Conservation (phyloP, 2,113 vertebrate species). For the Toxotes chatareus region DNA sequence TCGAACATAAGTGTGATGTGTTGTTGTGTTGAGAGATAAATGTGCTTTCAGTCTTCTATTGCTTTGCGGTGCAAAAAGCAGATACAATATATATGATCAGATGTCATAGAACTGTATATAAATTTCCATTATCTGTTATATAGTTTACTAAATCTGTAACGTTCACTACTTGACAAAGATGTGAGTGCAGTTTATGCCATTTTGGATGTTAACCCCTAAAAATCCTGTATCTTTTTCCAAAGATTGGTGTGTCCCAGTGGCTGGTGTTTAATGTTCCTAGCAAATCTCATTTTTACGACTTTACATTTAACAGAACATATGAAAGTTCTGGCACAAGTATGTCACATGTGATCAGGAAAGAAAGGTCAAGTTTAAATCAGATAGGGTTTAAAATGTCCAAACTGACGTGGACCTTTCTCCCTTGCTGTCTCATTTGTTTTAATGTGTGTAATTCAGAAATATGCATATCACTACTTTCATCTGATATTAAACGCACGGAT, state of each 20-base stretch:
- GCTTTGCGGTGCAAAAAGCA: neutral
- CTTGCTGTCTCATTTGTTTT: neutral
- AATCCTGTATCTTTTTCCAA: no score
- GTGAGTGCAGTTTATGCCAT: no score
- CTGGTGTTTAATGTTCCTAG: no score
- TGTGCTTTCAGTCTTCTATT: neutral
- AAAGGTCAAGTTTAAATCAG: slow-evolving; percentile 11
- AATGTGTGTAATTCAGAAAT: neutral
- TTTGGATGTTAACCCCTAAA: no score
- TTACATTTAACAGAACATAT: neutral
- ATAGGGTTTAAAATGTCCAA: no score
- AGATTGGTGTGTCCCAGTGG: no score
- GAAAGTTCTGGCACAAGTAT: neutral
- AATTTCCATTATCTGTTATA: no score
- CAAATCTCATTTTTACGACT: neutral
- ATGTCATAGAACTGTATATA: no score
- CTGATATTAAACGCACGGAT: no score
- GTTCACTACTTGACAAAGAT: no score
- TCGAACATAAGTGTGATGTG: slow-evolving; percentile 7
- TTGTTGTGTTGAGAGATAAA: slow-evolving; percentile 9
- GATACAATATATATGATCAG: neutral
- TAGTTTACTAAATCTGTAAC: no score
- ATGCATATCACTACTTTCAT: neutral
- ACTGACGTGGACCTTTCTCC: no score
- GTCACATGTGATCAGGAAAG: neutral